Evolutionary conservation across 2,888 invertebrate species (phyloP).

Genomic region (Latrodectus elegans): DNA sequence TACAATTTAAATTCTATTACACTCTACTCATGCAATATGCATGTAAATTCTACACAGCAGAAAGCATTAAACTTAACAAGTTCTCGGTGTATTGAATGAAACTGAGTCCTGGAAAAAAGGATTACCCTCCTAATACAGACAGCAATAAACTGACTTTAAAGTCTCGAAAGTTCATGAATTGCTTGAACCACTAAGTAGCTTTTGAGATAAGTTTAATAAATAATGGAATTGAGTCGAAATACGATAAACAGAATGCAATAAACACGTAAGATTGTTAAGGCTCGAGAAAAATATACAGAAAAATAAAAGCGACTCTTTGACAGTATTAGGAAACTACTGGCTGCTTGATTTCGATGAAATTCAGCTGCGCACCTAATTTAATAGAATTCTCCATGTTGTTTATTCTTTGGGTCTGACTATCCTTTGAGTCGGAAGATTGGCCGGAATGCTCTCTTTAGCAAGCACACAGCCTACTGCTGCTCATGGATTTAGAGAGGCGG

Average conservation of each 20-base stretch:
- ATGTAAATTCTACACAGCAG: no score
- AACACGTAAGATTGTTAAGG: not conserved
- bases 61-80: no score
- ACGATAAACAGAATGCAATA: not conserved
- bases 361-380: conserved; percentile 14
- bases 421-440: not conserved
- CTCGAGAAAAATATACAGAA: not conserved
- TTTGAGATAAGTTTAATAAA: no score
- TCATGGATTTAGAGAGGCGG: not conserved
- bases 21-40: no score
- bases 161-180: no score
- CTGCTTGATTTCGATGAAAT: conserved; percentile 8
- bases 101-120: no score
- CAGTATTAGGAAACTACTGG: not conserved
- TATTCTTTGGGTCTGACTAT: not conserved
- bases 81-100: no score
- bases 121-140: no score
- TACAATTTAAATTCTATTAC: no score
- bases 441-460: not conserved
- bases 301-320: not conserved
- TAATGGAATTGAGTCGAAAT: no score
- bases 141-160: no score
- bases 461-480: not conserved
- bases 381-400: conserved; percentile 4
- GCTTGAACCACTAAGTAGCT: no score